Percentiles rank a stretch among this genome's conserved stretches.
Evolutionary conservation across 2,113 vertebrate genomes (phyloP).

Genomic region (Heptranchias perlo): DNA sequence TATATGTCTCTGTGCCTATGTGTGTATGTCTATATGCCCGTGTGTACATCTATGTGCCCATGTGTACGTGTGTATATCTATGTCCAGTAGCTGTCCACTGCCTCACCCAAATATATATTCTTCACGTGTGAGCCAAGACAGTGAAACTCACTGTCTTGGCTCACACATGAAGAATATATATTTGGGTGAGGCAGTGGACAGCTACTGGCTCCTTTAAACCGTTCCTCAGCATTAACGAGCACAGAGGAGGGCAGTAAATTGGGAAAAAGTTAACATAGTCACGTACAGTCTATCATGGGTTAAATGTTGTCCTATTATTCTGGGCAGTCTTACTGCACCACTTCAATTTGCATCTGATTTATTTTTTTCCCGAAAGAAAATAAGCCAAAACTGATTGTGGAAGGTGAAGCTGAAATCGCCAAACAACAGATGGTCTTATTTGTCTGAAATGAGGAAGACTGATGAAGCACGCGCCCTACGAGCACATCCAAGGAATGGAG

Average conservation of each 20-base stretch:
- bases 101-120: background rate
- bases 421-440: slow-evolving; percentile 17
- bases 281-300: background rate
- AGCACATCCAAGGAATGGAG: background rate
- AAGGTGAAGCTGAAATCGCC: background rate
- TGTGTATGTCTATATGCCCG: no score
- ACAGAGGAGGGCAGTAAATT: background rate
- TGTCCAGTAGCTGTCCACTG: background rate
- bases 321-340: background rate
- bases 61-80: no score
- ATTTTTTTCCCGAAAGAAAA: background rate
- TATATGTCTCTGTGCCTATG: no score
- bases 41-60: no score
- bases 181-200: background rate
- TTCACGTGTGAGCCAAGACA: no score
- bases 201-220: background rate
- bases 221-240: background rate
- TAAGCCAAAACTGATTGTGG: background rate
- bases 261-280: background rate
- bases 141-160: no score
- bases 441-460: background rate
- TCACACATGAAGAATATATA: no score
- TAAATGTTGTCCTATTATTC: background rate
- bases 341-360: background rate
- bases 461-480: background rate